Base-by-base conservation (phyloP, 2,797 vertebrate species). In the Tokudaia muenninki region DNA sequence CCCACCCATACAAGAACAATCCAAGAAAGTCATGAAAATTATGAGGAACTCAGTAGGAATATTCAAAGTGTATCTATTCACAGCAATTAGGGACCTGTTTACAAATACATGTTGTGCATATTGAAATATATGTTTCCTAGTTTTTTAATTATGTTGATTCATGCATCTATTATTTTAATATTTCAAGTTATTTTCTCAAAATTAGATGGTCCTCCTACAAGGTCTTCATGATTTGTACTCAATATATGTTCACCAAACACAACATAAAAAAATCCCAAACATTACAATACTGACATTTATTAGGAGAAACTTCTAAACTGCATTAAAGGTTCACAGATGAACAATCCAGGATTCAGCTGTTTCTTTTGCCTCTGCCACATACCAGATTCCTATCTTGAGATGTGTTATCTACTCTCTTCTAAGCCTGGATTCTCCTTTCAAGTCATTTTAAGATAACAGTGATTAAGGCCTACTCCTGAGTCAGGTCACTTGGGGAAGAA, bases 231-330 rank as follows among this genome's bases (percentile, higher is more conserved):
- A 59, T 1, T 44, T 44, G 31, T 70, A 70, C 22, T 91, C 52
- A 92, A 91, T 47, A 87, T 14, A 86, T n/a, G 37, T 13, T 91
- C 37, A 90, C 10, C 67, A 72, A 94, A 93, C 31, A 52, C 29
- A 89, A 94, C 93, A 29, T 74, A 94, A 44, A 83, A 34, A 90
- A 82, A 90, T 52, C 86, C 72, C 52, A 84, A 83, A 91, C 44
- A 83, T 44, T 67, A 75, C 90, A 93, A 87, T 70, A 74, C 0
- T 87, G 19, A 77, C 31, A 92, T 19, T 82, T 44, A 91, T 52
- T 37, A 94, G 79, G 63, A 34, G 82, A 61, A 79, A 70, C 52
- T 72, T 50, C 52, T 61, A 89, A 81, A 55, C 6, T 72, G n/a
- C 61, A 79, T 1, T 89, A 75, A 88, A 89, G 86, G 65, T 12